phyloP scores from a whole-genome alignment of 2,113 vertebrate genomes.

The Indicator indicator region DNA sequence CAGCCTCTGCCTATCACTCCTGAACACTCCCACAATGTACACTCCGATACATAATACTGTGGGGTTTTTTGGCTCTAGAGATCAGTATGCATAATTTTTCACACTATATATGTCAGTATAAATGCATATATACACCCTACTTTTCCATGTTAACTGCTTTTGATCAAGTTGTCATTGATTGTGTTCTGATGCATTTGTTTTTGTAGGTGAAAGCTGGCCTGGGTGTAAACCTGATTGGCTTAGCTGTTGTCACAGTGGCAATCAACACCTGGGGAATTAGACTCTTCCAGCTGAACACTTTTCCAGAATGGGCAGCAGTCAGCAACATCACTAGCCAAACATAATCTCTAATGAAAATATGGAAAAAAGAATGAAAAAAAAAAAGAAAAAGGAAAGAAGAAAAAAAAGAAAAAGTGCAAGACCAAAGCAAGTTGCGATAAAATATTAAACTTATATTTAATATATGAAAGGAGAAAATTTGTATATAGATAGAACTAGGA shows the following conservation, averaged over 20 bases:
- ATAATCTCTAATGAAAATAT: background rate
- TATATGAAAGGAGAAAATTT: background rate
- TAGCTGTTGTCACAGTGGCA: conserved; percentile 93
- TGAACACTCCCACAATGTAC: background rate
- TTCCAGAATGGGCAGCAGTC: conserved; percentile 87
- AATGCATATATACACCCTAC: background rate
- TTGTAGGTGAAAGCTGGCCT: conserved; percentile 94
- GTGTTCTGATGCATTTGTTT: background rate
- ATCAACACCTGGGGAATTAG: conserved; percentile 95
- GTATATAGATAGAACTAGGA: background rate
- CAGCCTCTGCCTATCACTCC: background rate
- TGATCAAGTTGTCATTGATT: background rate
- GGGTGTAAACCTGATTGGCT: conserved; percentile 94
- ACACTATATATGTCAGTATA: background rate
- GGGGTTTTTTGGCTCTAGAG: background rate
- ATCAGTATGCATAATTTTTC: background rate
- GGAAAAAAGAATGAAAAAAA: background rate
- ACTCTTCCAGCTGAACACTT: conserved; percentile 89
- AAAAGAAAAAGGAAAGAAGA: background rate
- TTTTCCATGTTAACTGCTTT: background rate
- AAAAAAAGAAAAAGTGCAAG: background rate
- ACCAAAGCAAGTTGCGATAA: background rate
- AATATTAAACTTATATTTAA: background rate
- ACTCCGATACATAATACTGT: background rate
- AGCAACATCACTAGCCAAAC: conserved; percentile 82